Percentiles rank a stretch among this genome's conserved stretches.
Evolutionary conservation across 1,140 invertebrate species (phyloP).

Genomic region (Solenopsis fugax): DNA sequence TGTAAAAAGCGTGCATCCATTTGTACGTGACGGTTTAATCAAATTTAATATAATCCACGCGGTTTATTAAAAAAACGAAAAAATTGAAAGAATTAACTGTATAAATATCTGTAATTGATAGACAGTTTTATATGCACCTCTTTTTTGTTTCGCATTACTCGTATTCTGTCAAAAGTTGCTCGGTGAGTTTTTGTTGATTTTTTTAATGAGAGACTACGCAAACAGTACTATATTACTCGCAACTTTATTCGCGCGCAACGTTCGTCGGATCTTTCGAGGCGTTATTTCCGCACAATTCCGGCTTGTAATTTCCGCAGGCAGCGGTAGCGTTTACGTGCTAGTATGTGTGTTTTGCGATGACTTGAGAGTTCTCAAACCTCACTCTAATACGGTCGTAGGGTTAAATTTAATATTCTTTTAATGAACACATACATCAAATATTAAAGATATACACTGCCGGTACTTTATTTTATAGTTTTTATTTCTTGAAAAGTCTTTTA

Average conservation of each 20-base stretch:
- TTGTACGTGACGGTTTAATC: neutral
- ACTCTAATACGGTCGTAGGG: neutral
- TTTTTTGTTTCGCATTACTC: neutral
- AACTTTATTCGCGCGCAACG: slow-evolving; percentile 36
- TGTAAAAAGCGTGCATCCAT: neutral
- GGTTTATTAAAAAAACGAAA: neutral
- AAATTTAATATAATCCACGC: neutral
- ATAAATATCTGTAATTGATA: neutral
- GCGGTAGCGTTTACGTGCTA: slow-evolving; percentile 21
- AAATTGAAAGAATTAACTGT: neutral
- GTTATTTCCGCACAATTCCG: slow-evolving; percentile 61
- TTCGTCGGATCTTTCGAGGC: slow-evolving; percentile 40
- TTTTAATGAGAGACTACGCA: neutral
- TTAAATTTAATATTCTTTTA: slow-evolving; percentile 19
- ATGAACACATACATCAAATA: neutral
- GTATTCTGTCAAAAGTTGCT: slow-evolving; percentile 6
- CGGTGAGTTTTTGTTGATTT: neutral
- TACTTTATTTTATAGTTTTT: neutral
- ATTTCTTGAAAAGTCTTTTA: neutral
- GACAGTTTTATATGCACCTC: neutral
- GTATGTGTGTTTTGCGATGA: slow-evolving; percentile 19
- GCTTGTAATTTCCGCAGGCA: slow-evolving; percentile 62
- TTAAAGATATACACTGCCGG: neutral
- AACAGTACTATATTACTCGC: neutral
- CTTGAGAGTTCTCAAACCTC: slow-evolving; percentile 34